Conservation (phyloP, 2,797 vertebrate species). For the Kryptolebias ocellatus region DNA sequence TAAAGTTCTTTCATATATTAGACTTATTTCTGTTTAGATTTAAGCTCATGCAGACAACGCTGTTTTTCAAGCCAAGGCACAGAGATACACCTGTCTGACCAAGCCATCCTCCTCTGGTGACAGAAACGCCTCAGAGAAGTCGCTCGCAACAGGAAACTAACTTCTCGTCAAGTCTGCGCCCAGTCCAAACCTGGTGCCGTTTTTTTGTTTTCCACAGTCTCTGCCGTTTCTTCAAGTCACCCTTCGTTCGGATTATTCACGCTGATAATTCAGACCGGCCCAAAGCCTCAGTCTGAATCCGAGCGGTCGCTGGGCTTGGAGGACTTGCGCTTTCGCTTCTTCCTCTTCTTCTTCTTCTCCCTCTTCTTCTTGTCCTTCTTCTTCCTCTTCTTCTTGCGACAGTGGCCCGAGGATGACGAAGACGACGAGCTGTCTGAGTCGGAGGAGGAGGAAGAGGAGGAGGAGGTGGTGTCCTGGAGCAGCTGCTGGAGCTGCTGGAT, state of each 20-base stretch:
- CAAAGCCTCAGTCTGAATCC: slow-evolving; percentile 81
- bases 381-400: slow-evolving; percentile 86
- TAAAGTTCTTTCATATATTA: too few species aligned
- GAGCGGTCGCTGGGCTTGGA: slow-evolving; percentile 84
- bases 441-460: slow-evolving; percentile 73
- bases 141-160: slow-evolving; percentile 53
- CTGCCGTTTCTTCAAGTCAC: slow-evolving; percentile 18
- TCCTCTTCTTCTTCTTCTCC: slow-evolving; percentile 87
- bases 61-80: slow-evolving; percentile 32
- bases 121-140: slow-evolving; percentile 39
- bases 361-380: slow-evolving; percentile 85
- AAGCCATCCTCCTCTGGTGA: slow-evolving; percentile 34
- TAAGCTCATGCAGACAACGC: slow-evolving; percentile 36
- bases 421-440: slow-evolving; percentile 81
- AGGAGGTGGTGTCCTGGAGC: slow-evolving; percentile 89
- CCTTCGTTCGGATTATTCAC: slow-evolving; percentile 1
- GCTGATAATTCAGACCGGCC: background rate
- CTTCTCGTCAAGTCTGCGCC: too few species aligned
- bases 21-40: background rate
- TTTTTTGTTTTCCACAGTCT: background rate
- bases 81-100: slow-evolving; percentile 21
- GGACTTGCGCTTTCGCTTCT: slow-evolving; percentile 84
- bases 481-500: slow-evolving; percentile 94
- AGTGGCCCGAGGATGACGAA: slow-evolving; percentile 64
- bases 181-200: too few species aligned